Evolutionary conservation across 2,888 invertebrate species (phyloP).

Genomic region (Tipula lateralis): DNA sequence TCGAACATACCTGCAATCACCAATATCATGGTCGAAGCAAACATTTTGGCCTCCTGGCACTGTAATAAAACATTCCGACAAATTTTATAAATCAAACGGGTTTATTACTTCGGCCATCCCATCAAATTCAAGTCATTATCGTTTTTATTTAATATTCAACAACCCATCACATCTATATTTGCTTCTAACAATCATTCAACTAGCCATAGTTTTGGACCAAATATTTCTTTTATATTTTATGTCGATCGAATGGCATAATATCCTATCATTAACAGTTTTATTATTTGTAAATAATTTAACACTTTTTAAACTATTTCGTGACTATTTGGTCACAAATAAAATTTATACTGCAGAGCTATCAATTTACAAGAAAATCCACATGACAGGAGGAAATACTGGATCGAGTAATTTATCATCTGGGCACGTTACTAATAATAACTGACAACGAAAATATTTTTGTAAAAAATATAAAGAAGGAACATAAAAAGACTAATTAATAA

Average conservation of each 20-base stretch:
- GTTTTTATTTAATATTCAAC: constrained; percentile 88
- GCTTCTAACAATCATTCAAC: constrained; percentile 65
- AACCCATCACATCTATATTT: constrained; percentile 77
- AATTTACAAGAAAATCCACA: constrained; percentile 39
- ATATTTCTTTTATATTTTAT: constrained; percentile 67
- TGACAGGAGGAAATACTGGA: neutral
- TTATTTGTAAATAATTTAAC: constrained; percentile 89
- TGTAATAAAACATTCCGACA: constrained; percentile 66
- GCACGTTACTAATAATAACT: neutral
- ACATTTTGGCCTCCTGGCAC: constrained; percentile 72
- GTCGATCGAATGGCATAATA: constrained; percentile 86
- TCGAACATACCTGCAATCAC: constrained; percentile 37
- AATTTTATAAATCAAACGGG: constrained; percentile 70
- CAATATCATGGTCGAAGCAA: constrained; percentile 52
- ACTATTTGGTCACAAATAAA: constrained; percentile 79
- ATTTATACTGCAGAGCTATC: constrained; percentile 56
- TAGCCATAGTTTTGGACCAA: constrained; percentile 67
- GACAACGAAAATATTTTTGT: neutral
- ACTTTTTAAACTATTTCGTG: constrained; percentile 81
- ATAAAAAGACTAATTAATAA: constrained; percentile 4
- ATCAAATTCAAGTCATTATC: constrained; percentile 68
- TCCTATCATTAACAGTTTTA: constrained; percentile 77
- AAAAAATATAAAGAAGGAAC: neutral
- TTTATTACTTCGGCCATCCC: constrained; percentile 84
- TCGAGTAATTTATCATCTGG: neutral